Conservation (phyloP, 2,888 invertebrate species). For the Cheilosia vulpina region DNA sequence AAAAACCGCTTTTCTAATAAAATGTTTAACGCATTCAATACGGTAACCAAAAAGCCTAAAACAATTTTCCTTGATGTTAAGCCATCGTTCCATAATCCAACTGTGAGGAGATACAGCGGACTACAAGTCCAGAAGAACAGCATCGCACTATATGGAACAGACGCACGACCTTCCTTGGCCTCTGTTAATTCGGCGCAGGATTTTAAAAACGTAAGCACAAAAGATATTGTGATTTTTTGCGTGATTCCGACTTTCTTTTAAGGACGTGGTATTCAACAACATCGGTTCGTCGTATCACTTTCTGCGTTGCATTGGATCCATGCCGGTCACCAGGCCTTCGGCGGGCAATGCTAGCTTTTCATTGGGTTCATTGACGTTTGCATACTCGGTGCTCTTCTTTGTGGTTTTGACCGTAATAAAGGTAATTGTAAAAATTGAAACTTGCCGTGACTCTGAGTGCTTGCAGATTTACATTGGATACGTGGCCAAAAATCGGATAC, state of each 20-base stretch:
- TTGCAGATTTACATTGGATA: constrained; percentile 85
- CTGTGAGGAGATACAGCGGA: constrained; percentile 79
- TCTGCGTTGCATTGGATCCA: constrained; percentile 86
- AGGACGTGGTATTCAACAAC: constrained; percentile 83
- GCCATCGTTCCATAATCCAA: constrained; percentile 78
- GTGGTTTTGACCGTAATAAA: constrained; percentile 82
- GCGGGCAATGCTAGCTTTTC: constrained; percentile 84
- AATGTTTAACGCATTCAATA: constrained; percentile 80
- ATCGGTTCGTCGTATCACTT: constrained; percentile 84
- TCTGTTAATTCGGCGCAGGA: constrained; percentile 78
- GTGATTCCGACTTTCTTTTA: not conserved
- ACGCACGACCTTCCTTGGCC: constrained; percentile 78
- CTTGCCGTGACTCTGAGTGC: not conserved
- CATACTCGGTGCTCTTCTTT: constrained; percentile 86
- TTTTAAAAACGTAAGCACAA: constrained; percentile 77
- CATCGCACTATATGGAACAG: constrained; percentile 76
- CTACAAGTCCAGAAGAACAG: constrained; percentile 79
- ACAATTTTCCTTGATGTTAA: constrained; percentile 82
- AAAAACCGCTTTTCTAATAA: not conserved
- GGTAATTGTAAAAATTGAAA: not conserved
- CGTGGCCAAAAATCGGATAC: constrained; percentile 86
- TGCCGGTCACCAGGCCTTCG: constrained; percentile 85
- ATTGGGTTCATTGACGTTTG: constrained; percentile 85
- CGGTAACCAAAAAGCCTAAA: constrained; percentile 79
- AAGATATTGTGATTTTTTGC: constrained; percentile 2